These are phyloP conservation scores for Formica exsecta DNA, from an alignment of 1,140 invertebrate species.

Conservation along the genomic window DNA sequence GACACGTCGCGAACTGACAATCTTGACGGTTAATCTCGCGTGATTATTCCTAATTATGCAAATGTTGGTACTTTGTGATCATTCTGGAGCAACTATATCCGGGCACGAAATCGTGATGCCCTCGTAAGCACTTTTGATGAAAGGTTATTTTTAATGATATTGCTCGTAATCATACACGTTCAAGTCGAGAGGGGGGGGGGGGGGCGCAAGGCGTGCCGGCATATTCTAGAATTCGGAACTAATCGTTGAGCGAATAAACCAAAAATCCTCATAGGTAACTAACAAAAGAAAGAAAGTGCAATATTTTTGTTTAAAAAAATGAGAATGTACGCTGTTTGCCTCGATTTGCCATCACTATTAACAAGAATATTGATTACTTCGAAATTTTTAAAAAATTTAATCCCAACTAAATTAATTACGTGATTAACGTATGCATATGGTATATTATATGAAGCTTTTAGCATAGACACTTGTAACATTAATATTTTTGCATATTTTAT, in stretches of 20 bases:
- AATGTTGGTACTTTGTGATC: constrained; percentile 68
- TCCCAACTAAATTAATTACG: neutral
- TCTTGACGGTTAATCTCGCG: constrained; percentile 71
- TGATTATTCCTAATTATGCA: constrained; percentile 76
- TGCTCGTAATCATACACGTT: constrained; percentile 65
- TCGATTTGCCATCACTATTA: neutral
- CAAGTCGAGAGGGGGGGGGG: neutral
- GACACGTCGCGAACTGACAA: constrained; percentile 69
- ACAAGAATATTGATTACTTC: neutral
- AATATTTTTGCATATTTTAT: neutral
- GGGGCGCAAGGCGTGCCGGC: neutral
- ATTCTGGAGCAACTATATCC: constrained; percentile 54
- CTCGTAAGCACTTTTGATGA: constrained; percentile 62
- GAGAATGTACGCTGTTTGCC: neutral
- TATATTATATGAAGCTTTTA: constrained; percentile 56
- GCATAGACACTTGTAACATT: constrained; percentile 41
- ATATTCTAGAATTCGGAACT: constrained; percentile 38
- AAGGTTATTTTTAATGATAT: constrained; percentile 72
- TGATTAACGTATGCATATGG: neutral
- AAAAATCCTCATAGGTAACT: neutral
- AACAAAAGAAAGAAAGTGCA: too few species aligned
- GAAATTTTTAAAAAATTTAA: neutral
- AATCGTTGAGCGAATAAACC: neutral
- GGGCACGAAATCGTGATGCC: constrained; percentile 61
- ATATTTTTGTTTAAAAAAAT: neutral